Base-by-base conservation (phyloP, 2,888 invertebrate species). In the Trissonchulus sp. region DNA sequence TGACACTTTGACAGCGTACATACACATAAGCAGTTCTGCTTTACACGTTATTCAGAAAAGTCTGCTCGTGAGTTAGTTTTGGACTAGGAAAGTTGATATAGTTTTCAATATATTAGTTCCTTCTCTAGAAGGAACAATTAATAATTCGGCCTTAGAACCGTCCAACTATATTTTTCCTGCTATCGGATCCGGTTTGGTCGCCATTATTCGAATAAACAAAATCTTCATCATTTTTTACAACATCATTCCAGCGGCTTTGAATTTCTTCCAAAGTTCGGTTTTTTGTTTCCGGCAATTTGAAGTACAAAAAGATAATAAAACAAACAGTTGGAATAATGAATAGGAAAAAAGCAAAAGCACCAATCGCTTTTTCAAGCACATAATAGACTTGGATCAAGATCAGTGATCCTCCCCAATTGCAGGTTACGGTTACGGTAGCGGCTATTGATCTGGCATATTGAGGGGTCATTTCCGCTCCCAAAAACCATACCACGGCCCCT, bases 261-360 rank as follows among this genome's bases (percentile, higher is more conserved):
- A 97, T 96, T 88, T 97, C 96, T 88, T 96, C 96, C 87, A 96
- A 93, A 0, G 92, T 90, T 88, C 93, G 93, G 88, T 94, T 94
- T 88, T 94, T 95, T 83, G 95, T 96, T 90, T 97, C 97, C 85
- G 96, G 97, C 87, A 97, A 93, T 89, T 92, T 93, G 48, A 68
- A 68, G 23, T 60, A 76, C 60, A 76, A 36, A 18, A 38, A 69
- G 1, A 62, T 15, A n/a, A 28, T 2, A 8, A 74, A 74, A 8
- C 28, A 3, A n/a, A 74, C 34, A 8, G 23, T 2, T 8, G 74
- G 74, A 15, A 74, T 28, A n/a, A 74, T 73, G 35, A 74, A 72
- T 35, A 73, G 28, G 2, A 72, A 73, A 31, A 74, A 74, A 38
- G 69, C 34, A n/a, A 15, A 72, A 2, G 74, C 34, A 2, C 73